These are phyloP conservation scores for Crocidura indochinensis DNA, from an alignment of 2,797 vertebrate genomes.

Conservation along the genomic window DNA sequence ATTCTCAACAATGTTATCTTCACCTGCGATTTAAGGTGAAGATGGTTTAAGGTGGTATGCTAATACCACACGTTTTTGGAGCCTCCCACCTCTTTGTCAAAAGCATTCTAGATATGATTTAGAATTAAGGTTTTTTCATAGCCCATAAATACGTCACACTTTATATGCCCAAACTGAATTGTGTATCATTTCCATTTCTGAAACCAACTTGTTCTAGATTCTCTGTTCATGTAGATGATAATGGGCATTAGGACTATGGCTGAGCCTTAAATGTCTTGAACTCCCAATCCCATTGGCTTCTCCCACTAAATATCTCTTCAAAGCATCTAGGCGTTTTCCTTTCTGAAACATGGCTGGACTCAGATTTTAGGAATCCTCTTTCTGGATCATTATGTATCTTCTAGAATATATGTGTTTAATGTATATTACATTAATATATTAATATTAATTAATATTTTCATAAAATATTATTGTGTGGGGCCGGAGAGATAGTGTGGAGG, in stretches of 20 bases:
- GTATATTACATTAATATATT: background rate
- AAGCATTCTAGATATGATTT: background rate
- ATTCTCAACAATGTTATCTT: constrained; percentile 10
- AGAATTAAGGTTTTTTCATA: constrained; percentile 49
- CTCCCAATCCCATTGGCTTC: background rate
- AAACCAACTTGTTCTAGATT: background rate
- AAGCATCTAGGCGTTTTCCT: background rate
- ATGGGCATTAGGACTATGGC: background rate
- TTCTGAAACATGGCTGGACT: background rate
- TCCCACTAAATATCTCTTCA: background rate
- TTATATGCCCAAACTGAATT: background rate
- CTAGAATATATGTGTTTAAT: background rate
- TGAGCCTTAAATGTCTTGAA: background rate
- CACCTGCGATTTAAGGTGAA: background rate
- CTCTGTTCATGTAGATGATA: background rate
- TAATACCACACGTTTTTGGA: background rate
- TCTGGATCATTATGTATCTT: constrained; percentile 10
- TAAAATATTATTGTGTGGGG: too few species aligned
- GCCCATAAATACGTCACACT: background rate
- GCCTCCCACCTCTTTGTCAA: background rate
- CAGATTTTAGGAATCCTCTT: background rate
- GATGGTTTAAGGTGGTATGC: background rate
- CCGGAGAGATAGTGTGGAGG: too few species aligned
- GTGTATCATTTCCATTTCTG: constrained; percentile 24
- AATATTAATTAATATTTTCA: too few species aligned